phyloP scores from a whole-genome alignment of 1,140 invertebrate genomes.

The Lordiphosa stackelbergi region DNA sequence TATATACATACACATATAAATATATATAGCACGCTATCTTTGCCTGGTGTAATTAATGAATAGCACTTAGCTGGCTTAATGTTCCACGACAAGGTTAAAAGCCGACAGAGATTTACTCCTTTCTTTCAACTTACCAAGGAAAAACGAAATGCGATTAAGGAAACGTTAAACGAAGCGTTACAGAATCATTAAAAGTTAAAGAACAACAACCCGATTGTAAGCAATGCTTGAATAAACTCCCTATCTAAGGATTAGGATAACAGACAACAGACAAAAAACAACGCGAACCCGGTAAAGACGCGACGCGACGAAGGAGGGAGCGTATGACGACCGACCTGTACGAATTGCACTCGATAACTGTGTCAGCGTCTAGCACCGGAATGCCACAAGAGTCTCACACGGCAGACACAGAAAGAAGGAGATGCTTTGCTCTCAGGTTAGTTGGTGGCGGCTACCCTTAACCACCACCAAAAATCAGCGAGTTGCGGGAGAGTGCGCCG shows the following conservation, averaged over 20 bases:
- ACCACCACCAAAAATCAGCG: conserved; percentile 27
- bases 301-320: conserved; percentile 38
- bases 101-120: conserved; percentile 23
- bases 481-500: conserved; percentile 7
- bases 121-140: conserved; percentile 46
- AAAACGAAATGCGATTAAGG: conserved; percentile 48
- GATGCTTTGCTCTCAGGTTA: conserved; percentile 36
- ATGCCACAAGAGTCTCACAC: conserved; percentile 45
- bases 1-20: conserved; percentile 7
- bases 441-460: conserved; percentile 10
- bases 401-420: conserved; percentile 4
- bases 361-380: conserved; percentile 64
- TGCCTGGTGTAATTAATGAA: conserved; percentile 57
- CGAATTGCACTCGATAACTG: conserved; percentile 76
- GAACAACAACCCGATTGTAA: conserved; percentile 17
- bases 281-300: conserved; percentile 41
- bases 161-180: conserved; percentile 27
- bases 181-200: conserved; percentile 19
- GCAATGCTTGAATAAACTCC: conserved; percentile 25
- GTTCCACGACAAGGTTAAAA: conserved; percentile 42
- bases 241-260: conserved; percentile 43
- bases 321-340: conserved; percentile 68
- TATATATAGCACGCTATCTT: conserved; percentile 32
- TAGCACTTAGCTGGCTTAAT: conserved; percentile 36
- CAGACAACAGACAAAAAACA: conserved; percentile 30